Conservation (phyloP, 2,888 invertebrate species). For the Drosophila monieri region DNA sequence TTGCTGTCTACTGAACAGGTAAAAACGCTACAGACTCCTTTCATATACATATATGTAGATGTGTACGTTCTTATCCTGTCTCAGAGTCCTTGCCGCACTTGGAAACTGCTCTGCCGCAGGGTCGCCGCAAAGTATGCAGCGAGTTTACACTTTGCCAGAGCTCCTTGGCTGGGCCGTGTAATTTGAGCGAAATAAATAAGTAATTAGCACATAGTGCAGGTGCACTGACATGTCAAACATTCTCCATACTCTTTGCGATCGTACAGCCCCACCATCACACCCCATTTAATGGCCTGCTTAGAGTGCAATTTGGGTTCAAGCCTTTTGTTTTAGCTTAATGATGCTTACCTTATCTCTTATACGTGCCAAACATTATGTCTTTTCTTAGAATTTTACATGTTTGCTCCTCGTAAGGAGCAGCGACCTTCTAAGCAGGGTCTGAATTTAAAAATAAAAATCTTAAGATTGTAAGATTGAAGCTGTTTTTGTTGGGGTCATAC, state of each 20-base stretch:
- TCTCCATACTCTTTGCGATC: constrained; percentile 17
- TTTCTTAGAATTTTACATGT: not conserved
- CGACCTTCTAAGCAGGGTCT: constrained; percentile 20
- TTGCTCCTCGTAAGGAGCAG: not conserved
- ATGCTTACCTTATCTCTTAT: constrained; percentile 33
- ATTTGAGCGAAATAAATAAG: constrained; percentile 64
- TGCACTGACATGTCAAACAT: constrained; percentile 32
- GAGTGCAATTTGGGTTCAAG: constrained; percentile 69
- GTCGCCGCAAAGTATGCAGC: constrained; percentile 42
- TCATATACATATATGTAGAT: not conserved
- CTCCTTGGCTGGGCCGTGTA: constrained; percentile 28
- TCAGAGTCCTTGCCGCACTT: constrained; percentile 20
- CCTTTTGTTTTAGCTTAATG: constrained; percentile 68
- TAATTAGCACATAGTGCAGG: constrained; percentile 71
- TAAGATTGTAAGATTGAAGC: no score
- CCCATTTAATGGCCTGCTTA: constrained; percentile 70
- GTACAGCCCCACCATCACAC: constrained; percentile 1
- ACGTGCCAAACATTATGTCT: constrained; percentile 22
- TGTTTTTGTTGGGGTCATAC: no score
- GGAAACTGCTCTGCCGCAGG: constrained; percentile 24
- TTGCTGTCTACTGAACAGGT: constrained; percentile 34
- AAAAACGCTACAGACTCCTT: constrained; percentile 1
- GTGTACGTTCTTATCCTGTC: constrained; percentile 3
- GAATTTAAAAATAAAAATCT: not conserved
- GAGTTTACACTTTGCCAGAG: constrained; percentile 17